A percentile compares a stretch with the other conserved stretches of the same genome.
phyloP scores from a whole-genome alignment of 1,140 invertebrate species.

The Caligus rogercresseyi region DNA sequence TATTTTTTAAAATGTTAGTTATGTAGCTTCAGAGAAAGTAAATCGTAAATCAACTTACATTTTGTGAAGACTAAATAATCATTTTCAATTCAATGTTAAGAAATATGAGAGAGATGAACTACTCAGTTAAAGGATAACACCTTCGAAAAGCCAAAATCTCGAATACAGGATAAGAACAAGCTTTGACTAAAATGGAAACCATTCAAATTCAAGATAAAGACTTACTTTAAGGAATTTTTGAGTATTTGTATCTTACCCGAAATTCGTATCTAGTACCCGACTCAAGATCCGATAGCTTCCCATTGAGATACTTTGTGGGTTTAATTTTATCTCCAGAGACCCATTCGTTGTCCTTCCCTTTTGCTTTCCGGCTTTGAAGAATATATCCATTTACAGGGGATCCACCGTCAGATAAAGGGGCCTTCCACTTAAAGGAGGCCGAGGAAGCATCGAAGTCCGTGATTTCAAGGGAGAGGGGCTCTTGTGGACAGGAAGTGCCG shows the following conservation, averaged over 20 bases:
- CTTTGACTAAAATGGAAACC: too few species aligned
- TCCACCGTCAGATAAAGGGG: constrained; percentile 81
- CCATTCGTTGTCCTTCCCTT: constrained; percentile 45
- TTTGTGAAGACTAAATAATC: too few species aligned
- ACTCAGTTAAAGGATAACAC: too few species aligned
- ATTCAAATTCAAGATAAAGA: too few species aligned
- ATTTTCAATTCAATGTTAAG: too few species aligned
- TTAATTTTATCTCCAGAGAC: constrained; percentile 52
- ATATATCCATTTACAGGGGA: constrained; percentile 85
- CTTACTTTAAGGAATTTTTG: too few species aligned
- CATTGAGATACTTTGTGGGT: constrained; percentile 49
- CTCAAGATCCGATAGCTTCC: constrained; percentile 65
- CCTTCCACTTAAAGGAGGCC: constrained; percentile 51
- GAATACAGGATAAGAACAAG: too few species aligned
- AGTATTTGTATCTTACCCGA: constrained; percentile 50
- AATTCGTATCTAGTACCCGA: constrained; percentile 94
- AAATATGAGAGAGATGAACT: too few species aligned
- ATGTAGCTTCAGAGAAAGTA: too few species aligned
- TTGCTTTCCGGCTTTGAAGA: constrained; percentile 69
- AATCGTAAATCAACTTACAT: too few species aligned
- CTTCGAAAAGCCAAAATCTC: too few species aligned
- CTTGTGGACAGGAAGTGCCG: neutral
- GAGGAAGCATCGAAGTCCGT: constrained; percentile 13
- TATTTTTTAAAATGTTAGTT: too few species aligned
- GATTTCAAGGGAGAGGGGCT: constrained; percentile 1